Conservation (phyloP, 2,113 vertebrate species). For the Ceyx margarethae region DNA sequence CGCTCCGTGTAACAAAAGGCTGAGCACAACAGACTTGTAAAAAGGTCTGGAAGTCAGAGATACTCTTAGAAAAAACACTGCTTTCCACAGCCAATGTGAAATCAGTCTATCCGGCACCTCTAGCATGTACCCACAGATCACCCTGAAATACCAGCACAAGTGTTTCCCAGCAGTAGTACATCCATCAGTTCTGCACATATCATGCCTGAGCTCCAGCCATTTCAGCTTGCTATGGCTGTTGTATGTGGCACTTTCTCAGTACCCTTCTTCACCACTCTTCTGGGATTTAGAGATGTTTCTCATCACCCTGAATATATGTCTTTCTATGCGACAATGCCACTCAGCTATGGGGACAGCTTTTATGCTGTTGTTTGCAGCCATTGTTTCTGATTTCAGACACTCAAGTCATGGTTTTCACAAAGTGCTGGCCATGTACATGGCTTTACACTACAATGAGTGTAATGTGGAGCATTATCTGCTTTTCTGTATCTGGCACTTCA, state of each 20-base stretch:
- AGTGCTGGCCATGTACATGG: not conserved
- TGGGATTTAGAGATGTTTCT: not conserved
- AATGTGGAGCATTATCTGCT: not conserved
- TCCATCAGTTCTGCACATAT: conserved; percentile 21
- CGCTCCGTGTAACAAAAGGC: not conserved
- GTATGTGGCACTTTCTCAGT: not conserved
- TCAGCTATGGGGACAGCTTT: not conserved
- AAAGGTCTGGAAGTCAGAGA: not conserved
- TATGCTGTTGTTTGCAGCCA: not conserved
- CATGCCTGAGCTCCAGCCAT: not conserved
- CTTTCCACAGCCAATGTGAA: not conserved
- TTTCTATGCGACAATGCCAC: not conserved
- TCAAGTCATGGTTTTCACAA: not conserved
- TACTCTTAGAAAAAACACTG: not conserved
- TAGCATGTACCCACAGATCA: not conserved
- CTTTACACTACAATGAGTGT: not conserved
- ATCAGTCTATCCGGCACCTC: not conserved
- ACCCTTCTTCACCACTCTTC: not conserved
- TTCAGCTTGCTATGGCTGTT: not conserved
- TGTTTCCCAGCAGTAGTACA: conserved; percentile 27
- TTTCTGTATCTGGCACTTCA: not conserved
- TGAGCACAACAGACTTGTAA: not conserved
- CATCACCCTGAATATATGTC: not conserved
- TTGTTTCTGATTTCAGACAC: not conserved
- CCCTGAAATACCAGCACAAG: conserved; percentile 11